Evolutionary conservation across 2,888 invertebrate genomes (phyloP).

Genomic region (Linnaemya tessellans): DNA sequence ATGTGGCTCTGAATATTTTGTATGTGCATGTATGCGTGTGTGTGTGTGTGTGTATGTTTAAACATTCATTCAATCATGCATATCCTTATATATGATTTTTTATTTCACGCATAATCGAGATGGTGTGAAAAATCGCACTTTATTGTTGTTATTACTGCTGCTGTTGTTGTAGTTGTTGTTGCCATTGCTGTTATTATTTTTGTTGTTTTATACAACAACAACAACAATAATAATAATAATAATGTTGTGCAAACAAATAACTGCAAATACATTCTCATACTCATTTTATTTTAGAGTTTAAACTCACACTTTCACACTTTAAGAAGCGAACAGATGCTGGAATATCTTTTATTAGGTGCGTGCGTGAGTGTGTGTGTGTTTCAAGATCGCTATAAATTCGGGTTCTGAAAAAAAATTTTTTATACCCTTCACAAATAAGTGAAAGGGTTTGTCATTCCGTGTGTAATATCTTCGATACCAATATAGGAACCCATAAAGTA

Average conservation of each 20-base stretch:
- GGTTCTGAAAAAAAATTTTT: too few species aligned
- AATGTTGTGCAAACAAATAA: slow-evolving; percentile 59
- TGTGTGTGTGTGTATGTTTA: slow-evolving; percentile 1
- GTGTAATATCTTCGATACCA: too few species aligned
- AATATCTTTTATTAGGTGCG: neutral
- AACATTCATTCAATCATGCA: slow-evolving; percentile 64
- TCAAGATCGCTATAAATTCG: too few species aligned
- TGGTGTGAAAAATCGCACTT: slow-evolving; percentile 80
- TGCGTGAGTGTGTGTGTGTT: too few species aligned
- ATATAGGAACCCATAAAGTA: too few species aligned
- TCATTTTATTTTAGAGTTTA: neutral
- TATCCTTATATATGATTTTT: slow-evolving; percentile 72
- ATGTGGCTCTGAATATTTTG: neutral
- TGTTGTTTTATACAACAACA: slow-evolving; percentile 39
- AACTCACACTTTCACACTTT: slow-evolving; percentile 8
- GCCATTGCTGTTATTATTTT: slow-evolving; percentile 29
- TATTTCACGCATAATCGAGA: slow-evolving; percentile 72
- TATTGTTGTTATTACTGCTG: slow-evolving; percentile 54
- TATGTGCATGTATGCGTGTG: neutral
- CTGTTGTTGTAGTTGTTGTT: slow-evolving; percentile 23
- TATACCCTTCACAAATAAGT: too few species aligned
- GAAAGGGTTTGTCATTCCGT: too few species aligned
- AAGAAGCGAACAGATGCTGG: slow-evolving; percentile 18
- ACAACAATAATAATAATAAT: slow-evolving; percentile 36
- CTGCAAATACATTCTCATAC: slow-evolving; percentile 7